Percentiles rank a stretch among this genome's conserved stretches.
These are phyloP conservation scores for Ptychoptera albimana DNA, from an alignment of 2,888 invertebrate genomes.

Conservation along the genomic window DNA sequence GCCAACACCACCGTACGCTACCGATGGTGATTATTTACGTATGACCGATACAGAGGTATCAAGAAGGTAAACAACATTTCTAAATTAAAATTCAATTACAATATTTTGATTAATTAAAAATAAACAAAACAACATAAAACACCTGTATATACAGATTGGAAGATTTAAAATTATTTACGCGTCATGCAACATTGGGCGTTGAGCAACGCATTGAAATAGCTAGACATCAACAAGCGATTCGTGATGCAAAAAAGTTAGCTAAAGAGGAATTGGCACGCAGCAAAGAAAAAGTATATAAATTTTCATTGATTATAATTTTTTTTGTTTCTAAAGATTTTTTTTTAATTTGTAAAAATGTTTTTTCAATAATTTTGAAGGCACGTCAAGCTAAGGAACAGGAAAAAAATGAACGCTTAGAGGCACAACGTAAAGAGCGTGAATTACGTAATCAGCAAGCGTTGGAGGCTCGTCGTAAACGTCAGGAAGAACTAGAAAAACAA, in stretches of 20 bases:
- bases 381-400: conserved; percentile 44
- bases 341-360: not conserved
- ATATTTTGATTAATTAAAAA: no score
- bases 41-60: conserved; percentile 70
- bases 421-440: conserved; percentile 65
- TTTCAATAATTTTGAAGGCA: conserved; percentile 12
- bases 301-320: not conserved
- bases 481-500: conserved; percentile 72
- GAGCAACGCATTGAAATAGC: conserved; percentile 65
- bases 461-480: conserved; percentile 75
- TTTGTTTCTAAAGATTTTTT: not conserved
- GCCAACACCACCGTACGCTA: conserved; percentile 39
- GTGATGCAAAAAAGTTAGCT: conserved; percentile 59
- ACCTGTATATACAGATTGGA: conserved; percentile 33
- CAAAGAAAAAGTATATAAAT: conserved; percentile 34
- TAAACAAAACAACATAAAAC: no score
- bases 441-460: conserved; percentile 69
- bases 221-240: conserved; percentile 50
- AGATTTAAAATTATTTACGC: conserved; percentile 46
- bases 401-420: conserved; percentile 67
- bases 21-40: conserved; percentile 55
- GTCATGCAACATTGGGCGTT: conserved; percentile 47
- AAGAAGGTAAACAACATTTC: conserved; percentile 27
- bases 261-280: conserved; percentile 42
- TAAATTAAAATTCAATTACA: no score